phyloP scores from a whole-genome alignment of 2,113 vertebrate species.

The Mesocricetus auratus region DNA sequence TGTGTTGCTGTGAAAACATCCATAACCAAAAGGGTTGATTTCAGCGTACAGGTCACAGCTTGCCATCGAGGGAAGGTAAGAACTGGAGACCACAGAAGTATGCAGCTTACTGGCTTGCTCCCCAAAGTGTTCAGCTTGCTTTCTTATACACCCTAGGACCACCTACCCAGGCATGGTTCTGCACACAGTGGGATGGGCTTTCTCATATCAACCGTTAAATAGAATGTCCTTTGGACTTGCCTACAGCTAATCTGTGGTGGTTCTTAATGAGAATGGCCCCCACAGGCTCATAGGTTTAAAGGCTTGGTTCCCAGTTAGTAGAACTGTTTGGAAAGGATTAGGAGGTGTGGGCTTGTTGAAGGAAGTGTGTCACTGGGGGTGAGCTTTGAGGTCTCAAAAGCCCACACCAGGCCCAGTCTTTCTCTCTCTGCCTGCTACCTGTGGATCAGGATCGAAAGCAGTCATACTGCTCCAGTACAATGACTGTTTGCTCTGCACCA shows the following conservation, averaged over 20 bases:
- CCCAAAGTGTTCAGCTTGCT: not conserved
- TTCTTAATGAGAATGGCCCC: not conserved
- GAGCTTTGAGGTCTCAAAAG: not conserved
- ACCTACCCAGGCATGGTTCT: not conserved
- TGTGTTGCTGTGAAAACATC: not conserved
- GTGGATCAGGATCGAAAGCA: not conserved
- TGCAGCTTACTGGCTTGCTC: not conserved
- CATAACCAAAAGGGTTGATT: not conserved
- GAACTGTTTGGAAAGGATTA: not conserved
- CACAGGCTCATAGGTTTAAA: not conserved
- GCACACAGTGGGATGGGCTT: not conserved
- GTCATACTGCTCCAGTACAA: not conserved
- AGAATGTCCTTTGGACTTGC: not conserved
- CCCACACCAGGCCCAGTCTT: not conserved
- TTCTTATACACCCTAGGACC: not conserved
- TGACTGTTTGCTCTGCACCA: not conserved
- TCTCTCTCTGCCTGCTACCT: not conserved
- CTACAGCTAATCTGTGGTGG: not conserved
- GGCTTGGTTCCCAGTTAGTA: not conserved
- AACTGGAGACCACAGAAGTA: not conserved
- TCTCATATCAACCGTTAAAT: not conserved
- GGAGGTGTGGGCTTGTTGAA: not conserved
- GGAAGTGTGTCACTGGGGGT: not conserved
- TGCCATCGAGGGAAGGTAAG: not conserved
- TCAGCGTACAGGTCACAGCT: not conserved